Evolutionary conservation across 1,140 invertebrate genomes (phyloP), one percentile per base, ranked within the genome.

Genomic region (Rhagoletis zephyria): DNA sequence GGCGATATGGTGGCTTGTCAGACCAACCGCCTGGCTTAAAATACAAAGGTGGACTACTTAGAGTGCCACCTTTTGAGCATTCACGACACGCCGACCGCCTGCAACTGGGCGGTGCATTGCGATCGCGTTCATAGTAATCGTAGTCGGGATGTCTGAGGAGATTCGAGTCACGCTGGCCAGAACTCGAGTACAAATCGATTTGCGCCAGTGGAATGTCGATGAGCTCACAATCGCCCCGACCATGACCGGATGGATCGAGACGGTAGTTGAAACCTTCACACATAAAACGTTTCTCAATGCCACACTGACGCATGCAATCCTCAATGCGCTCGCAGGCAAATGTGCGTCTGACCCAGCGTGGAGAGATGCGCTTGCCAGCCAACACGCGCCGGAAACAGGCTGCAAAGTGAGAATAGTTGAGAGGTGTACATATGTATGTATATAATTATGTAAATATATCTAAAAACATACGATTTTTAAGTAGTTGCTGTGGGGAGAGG

Each of bases 241-340:
- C 95, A 67, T 95, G 93, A 89, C 95, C 95, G 0, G 94, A 94
- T 2, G 94, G 94, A 90, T 95, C 95, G 89, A 95, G 91, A 88
- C 95, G 95, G 91, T 96, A 97, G 93, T 97, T 97, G 90, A 97
- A 97, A 88, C 96, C 96, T 93, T 96, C 96, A 90, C 96, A 97
- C 87, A 94, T 94, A 91, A 97, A 97, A 81, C 94, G 92, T 89
- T 94, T 95, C 91, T 97, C 96, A 2, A 94, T 94, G n/a, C 95
- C 95, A 89, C 96, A 97, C 89, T 96, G 95, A 74, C 95, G 92
- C 91, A 96, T 94, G 91, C 96, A 97, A 89, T 96, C 95, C 87
- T 96, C 95, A 4, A 97, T 91, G 2, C 95, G 94, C 87, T 96
- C 95, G 90, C 96, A 96, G 59, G 94, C 94, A 14, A 96, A 92